phyloP scores from a whole-genome alignment of 2,797 vertebrate genomes.

The Pygocentrus nattereri region DNA sequence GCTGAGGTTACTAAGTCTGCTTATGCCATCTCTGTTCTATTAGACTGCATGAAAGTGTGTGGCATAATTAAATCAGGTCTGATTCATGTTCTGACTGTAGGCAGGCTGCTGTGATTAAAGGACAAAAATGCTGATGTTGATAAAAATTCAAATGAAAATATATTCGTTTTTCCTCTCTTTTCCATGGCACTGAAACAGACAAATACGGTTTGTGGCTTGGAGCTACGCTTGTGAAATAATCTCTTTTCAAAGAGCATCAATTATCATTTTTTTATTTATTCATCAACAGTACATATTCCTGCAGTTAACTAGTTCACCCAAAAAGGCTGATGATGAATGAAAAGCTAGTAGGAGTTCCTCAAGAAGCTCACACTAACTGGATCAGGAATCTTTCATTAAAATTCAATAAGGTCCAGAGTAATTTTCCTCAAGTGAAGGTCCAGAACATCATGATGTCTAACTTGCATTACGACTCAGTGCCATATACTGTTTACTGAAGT shows the following conservation, averaged over 20 bases:
- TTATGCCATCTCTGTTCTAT: not conserved
- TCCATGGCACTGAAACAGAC: not conserved
- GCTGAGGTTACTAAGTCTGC: not conserved
- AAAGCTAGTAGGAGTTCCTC: not conserved
- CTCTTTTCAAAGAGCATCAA: too few species aligned
- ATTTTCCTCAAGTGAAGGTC: too few species aligned
- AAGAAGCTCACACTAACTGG: not conserved
- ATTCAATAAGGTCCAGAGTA: too few species aligned
- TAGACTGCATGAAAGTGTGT: not conserved
- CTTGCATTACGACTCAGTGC: too few species aligned
- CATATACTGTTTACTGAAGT: too few species aligned
- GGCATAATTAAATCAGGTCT: not conserved
- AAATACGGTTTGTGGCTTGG: not conserved
- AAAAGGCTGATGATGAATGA: not conserved
- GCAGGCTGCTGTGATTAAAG: not conserved
- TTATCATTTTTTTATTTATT: too few species aligned
- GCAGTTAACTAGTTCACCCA: not conserved
- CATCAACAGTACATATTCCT: not conserved
- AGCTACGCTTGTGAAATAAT: not conserved
- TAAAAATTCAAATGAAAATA: not conserved
- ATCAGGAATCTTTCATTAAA: too few species aligned
- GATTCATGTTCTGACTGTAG: not conserved
- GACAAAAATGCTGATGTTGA: not conserved
- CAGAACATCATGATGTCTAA: too few species aligned
- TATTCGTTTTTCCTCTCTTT: not conserved